phyloP scores from a whole-genome alignment of 2,113 vertebrate species.

The Dendrocopos noguchii region DNA sequence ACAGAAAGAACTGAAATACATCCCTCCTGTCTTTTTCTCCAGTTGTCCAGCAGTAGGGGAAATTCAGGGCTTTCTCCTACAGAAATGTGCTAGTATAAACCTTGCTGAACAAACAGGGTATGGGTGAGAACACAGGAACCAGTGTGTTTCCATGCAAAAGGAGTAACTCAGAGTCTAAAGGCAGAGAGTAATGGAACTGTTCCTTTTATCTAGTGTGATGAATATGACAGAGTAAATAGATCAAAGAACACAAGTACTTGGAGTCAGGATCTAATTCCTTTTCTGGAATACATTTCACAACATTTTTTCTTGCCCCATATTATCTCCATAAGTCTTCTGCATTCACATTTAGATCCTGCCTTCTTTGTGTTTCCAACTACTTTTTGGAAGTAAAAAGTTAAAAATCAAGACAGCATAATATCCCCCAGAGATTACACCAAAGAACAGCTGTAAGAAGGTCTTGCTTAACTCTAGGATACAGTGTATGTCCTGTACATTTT shows the following conservation, averaged over 20 bases:
- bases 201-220: background rate
- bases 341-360: background rate
- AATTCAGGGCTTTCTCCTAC: background rate
- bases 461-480: background rate
- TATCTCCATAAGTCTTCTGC: background rate
- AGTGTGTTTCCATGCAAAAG: background rate
- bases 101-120: background rate
- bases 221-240: background rate
- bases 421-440: background rate
- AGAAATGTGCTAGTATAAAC: background rate
- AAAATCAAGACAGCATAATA: background rate
- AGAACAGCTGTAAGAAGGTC: background rate
- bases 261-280: background rate
- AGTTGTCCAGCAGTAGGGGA: background rate
- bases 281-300: background rate
- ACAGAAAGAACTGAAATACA: background rate
- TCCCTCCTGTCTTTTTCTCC: background rate
- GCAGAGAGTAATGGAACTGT: background rate
- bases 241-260: background rate
- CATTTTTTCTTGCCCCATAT: background rate
- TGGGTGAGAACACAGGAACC: background rate
- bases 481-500: background rate
- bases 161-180: background rate
- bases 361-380: background rate
- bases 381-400: background rate